Evolutionary conservation across 2,888 invertebrate genomes (phyloP), one percentile per base, ranked within the genome.

Genomic region (Plebejus melissa): DNA sequence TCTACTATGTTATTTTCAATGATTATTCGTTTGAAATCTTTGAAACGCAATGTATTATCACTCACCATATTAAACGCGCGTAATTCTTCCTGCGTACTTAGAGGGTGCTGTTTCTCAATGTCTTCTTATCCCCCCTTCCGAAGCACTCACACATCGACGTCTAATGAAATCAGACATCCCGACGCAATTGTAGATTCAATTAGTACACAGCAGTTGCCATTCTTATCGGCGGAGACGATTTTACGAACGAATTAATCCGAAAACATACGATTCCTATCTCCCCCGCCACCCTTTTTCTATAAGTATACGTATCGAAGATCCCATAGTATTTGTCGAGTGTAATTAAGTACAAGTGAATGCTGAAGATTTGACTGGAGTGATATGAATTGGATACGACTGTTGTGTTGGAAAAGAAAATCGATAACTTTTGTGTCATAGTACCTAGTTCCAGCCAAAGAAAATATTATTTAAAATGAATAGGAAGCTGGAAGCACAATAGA

Each of bases 231-330:
- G 87, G 90, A 90, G 92, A 92, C 93, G 93, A 93, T 93, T 93
- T 93, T 90, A 92, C 93, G 93, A 93, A 91, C 91, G 93, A 93
- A 93, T 93, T 92, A 92, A 92, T 93, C 90, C 91, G 90, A 92
- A 93, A 93, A 92, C 93, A 93, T 91, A 93, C 91, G 93, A 92
- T 90, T 89, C 85, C 86, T 90, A 91, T 91, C 91, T 90, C 88
- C 92, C 89, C 87, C 85, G 83, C 81, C 83, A 87, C 84, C 86
- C 86, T 86, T 85, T 83, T 80, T 83, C 86, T 85, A 82, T 82
- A 82, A 82, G 83, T 84, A 82, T 85, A 87, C 86, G 84, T 86
- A 88, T 89, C 86, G 88, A 88, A 85, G 85, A 80, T 76, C 76
- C 79, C 82, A 89, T 90, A 90, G 89, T 91, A 86, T 91, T 90